phyloP scores from a whole-genome alignment of 2,888 invertebrate genomes.

The Pyrrhia umbra region DNA sequence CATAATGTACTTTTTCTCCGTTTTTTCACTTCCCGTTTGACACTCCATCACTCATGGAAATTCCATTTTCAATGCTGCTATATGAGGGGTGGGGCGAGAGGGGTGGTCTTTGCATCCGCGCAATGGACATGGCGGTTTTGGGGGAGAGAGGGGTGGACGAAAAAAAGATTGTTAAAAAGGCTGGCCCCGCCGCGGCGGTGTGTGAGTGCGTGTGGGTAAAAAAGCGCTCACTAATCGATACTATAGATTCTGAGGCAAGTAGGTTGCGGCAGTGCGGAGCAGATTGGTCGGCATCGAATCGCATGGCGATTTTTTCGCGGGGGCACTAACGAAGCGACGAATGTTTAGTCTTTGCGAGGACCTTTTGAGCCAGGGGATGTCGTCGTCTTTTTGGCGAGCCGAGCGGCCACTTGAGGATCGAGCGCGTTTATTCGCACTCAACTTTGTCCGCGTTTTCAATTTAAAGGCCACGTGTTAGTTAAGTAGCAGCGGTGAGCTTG shows the following conservation, averaged over 20 bases:
- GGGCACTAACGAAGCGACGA: constrained; percentile 84
- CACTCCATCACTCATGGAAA: constrained; percentile 91
- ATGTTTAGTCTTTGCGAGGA: constrained; percentile 85
- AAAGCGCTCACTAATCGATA: constrained; percentile 89
- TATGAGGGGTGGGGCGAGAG: constrained; percentile 82
- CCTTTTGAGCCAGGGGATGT: constrained; percentile 74
- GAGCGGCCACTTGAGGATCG: constrained; percentile 82
- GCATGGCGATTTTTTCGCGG: constrained; percentile 78
- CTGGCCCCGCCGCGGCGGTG: constrained; percentile 86
- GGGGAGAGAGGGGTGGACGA: constrained; percentile 84
- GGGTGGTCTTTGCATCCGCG: constrained; percentile 90
- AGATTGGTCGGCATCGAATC: constrained; percentile 80
- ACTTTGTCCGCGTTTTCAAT: constrained; percentile 77
- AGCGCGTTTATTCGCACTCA: constrained; percentile 85
- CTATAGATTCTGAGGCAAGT: constrained; percentile 90
- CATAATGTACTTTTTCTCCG: constrained; percentile 90
- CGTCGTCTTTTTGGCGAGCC: constrained; percentile 76
- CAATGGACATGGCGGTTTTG: constrained; percentile 89
- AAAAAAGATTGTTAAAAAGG: constrained; percentile 90
- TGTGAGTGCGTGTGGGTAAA: constrained; percentile 89
- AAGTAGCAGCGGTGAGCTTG: constrained; percentile 56
- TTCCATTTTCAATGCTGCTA: constrained; percentile 90
- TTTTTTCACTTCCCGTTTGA: constrained; percentile 90
- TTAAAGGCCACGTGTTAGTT: constrained; percentile 65
- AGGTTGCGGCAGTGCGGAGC: constrained; percentile 83